Evolutionary conservation across 2,797 vertebrate genomes (phyloP).

Genomic region (Leptoclinus maculatus): DNA sequence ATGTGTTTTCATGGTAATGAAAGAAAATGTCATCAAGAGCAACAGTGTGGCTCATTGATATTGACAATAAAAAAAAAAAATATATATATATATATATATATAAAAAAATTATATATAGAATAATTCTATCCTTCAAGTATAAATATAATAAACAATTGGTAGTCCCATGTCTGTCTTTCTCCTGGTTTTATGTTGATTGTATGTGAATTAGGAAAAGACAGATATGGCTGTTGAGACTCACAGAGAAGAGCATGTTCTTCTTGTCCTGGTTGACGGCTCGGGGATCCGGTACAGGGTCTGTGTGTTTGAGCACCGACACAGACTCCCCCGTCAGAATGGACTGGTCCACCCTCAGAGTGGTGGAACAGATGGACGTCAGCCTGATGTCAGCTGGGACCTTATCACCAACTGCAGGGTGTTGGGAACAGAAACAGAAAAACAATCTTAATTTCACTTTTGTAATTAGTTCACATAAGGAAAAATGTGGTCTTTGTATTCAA

Average conservation of each 20-base stretch:
- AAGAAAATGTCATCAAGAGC: not conserved
- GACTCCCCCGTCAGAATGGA: conserved; percentile 88
- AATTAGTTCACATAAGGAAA: not conserved
- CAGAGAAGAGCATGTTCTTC: conserved; percentile 89
- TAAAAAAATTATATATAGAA: not conserved
- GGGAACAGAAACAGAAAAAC: not conserved
- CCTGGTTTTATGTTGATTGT: not conserved
- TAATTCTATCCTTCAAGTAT: no score
- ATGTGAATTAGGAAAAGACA: not conserved
- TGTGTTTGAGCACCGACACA: conserved; percentile 86
- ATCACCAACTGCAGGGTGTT: conserved; percentile 80
- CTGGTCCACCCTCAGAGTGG: conserved; percentile 87
- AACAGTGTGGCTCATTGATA: not conserved
- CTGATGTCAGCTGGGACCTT: conserved; percentile 88
- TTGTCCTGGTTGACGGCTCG: conserved; percentile 88
- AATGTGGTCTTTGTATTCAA: not conserved
- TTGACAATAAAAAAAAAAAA: no score
- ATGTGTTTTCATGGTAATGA: no score
- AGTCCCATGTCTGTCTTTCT: not conserved
- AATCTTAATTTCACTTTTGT: not conserved
- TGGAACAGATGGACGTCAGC: conserved; percentile 84
- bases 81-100: no score
- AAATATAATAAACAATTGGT: no score
- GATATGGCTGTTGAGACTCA: conserved; percentile 63
- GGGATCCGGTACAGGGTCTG: conserved; percentile 86